Base-by-base conservation (phyloP, 2,888 invertebrate genomes). In the Cosmopolites sordidus region DNA sequence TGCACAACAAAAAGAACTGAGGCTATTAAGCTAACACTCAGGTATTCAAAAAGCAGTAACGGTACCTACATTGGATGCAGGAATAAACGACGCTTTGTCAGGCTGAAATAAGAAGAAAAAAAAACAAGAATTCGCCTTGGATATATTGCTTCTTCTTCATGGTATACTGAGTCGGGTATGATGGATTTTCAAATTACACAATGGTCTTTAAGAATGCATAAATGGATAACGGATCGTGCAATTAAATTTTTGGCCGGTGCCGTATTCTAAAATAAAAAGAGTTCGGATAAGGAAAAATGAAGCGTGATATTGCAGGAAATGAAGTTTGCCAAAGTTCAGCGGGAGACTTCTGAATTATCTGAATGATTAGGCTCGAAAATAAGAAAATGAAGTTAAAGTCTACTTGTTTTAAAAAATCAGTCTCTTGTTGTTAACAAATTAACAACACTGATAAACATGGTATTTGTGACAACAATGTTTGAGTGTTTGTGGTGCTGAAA, bases 21-120 rank as follows among this genome's bases (percentile, higher is more conserved):
- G 12, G 33, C 33, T 33, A 33, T 33, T 33, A 12, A 33, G 33
- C 33, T 33, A 33, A 16, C 33, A 43, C 39, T 40, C 39, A 27
- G 40, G 43, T 43, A 39, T 51, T 41, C 38, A 18, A 51, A 48
- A 53, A 43, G 44, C 43, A n/a, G 30, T 54, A 54, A 54, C 54
- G 54, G 54, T 54, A 54, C 45, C 46, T 15, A 33, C 48, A 46
- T 46, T 49, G 49, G 39, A 44, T 45, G 45, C 49, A 43, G 48
- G 45, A 40, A 49, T 54, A 49, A 54, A 49, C 48, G 54, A 54
- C 42, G 48, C 54, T 54, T 46, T 54, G 54, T 54, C 45, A 54
- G 54, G 45, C 40, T 39, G 33, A 33, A 33, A 33, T 12, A 33
- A 33, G 5, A 33, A 33, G 33, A 33, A 33, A 11, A 33, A n/a